A percentile compares a stretch with the other conserved stretches of the same genome.
Evolutionary conservation across 2,113 vertebrate genomes (phyloP).

Genomic region (Lucifuga dentata): DNA sequence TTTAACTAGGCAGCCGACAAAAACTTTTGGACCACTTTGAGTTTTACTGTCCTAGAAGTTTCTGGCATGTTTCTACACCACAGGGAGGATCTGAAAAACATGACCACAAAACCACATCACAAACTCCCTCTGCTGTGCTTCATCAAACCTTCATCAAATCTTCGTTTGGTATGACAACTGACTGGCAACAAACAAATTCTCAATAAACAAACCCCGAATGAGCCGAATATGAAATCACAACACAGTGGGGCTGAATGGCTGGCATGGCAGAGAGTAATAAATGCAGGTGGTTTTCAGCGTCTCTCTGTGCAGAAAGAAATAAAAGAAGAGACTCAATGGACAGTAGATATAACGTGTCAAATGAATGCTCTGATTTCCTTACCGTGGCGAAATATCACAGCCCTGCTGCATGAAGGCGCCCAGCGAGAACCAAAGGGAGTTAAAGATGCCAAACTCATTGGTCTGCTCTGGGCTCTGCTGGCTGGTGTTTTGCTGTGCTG

Average conservation of each 20-base stretch:
- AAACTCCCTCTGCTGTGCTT: constrained; percentile 42
- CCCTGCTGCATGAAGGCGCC: constrained; percentile 99
- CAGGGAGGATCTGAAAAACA: constrained; percentile 3
- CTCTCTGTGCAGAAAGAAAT: constrained; percentile 39
- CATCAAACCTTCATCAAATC: constrained; percentile 45
- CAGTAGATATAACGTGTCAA: not conserved
- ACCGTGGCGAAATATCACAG: constrained; percentile 99
- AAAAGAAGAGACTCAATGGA: constrained; percentile 24
- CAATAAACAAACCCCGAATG: constrained; percentile 47
- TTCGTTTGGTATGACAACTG: constrained; percentile 23
- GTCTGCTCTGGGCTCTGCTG: constrained; percentile 85
- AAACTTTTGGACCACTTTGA: not conserved
- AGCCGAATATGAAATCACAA: constrained; percentile 27
- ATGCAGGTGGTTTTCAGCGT: constrained; percentile 26
- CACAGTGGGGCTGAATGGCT: constrained; percentile 7
- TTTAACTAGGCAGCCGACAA: not conserved
- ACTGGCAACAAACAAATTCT: constrained; percentile 29
- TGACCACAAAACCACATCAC: constrained; percentile 30
- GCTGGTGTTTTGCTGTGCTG: constrained; percentile 86
- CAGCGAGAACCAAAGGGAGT: constrained; percentile 98
- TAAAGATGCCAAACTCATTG: constrained; percentile 99
- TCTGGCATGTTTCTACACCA: constrained; percentile 1
- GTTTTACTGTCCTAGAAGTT: not conserved
- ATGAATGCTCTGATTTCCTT: constrained; percentile 26
- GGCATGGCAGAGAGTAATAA: constrained; percentile 35